Evolutionary conservation across 2,113 vertebrate genomes (phyloP).

Genomic region (Promerops cafer): DNA sequence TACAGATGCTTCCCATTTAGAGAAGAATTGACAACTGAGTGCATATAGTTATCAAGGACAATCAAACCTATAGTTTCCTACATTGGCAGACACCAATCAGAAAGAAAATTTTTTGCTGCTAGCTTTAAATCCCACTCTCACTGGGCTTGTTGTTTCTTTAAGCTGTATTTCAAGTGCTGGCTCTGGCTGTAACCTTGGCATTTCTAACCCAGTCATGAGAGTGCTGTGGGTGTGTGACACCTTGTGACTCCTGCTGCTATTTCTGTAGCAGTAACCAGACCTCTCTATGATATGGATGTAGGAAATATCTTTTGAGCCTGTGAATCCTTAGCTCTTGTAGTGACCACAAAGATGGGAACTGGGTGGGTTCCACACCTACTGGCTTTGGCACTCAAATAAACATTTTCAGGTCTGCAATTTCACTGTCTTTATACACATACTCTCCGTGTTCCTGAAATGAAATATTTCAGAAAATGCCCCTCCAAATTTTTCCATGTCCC

Average conservation of each 20-base stretch:
- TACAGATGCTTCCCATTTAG: neutral
- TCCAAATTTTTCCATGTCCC: neutral
- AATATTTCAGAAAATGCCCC: neutral
- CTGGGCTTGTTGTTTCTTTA: neutral
- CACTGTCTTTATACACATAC: neutral
- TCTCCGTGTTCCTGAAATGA: accelerated
- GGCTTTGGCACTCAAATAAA: neutral
- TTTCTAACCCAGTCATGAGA: neutral
- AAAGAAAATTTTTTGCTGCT: neutral
- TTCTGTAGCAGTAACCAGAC: neutral
- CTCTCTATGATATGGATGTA: neutral
- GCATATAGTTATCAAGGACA: neutral
- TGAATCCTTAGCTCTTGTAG: neutral
- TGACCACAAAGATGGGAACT: neutral
- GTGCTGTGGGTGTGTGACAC: neutral
- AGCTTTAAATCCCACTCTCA: neutral
- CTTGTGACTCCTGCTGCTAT: neutral
- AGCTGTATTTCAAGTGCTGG: neutral
- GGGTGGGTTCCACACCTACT: neutral
- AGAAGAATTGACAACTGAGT: neutral
- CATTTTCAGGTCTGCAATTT: neutral
- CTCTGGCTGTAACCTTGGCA: neutral
- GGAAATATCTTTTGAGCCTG: neutral
- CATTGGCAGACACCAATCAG: neutral
- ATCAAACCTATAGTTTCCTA: neutral